phyloP scores from a whole-genome alignment of 2,888 invertebrate genomes.

The Linyphia triangularis region DNA sequence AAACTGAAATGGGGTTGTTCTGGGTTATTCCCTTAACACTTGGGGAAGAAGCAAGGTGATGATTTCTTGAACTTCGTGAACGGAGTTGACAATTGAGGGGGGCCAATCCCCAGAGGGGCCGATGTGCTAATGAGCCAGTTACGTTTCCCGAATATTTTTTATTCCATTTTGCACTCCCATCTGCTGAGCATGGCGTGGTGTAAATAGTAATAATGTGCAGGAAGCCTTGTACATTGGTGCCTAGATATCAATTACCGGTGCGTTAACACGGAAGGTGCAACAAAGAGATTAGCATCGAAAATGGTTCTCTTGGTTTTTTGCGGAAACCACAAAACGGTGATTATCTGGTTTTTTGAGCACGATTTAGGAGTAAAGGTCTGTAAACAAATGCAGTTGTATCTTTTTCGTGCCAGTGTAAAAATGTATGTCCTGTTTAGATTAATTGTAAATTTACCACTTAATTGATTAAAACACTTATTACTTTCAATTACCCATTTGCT shows the following conservation, averaged over 20 bases:
- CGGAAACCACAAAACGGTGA: not conserved
- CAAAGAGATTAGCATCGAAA: not conserved
- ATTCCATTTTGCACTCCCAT: not conserved
- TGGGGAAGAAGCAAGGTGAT: slow-evolving; percentile 17
- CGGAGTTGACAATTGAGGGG: slow-evolving; percentile 6
- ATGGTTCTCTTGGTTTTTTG: not conserved
- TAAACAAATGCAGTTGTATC: no score
- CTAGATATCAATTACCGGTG: not conserved
- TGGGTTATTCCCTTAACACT: not conserved
- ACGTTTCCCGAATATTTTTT: not conserved
- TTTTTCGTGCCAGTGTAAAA: no score
- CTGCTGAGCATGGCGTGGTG: not conserved
- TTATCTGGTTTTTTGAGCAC: not conserved
- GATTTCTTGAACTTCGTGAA: slow-evolving; percentile 40
- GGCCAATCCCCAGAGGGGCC: not conserved
- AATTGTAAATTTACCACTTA: no score
- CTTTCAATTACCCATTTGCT: no score
- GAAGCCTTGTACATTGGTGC: not conserved
- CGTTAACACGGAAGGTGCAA: not conserved
- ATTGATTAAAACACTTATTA: no score
- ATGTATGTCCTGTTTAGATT: no score
- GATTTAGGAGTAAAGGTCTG: not conserved
- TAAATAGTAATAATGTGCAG: slow-evolving; percentile 7
- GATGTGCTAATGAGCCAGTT: slow-evolving; percentile 34
- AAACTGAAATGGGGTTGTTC: not conserved